phyloP scores from a whole-genome alignment of 2,888 invertebrate species.

The Cheilosia urbana region DNA sequence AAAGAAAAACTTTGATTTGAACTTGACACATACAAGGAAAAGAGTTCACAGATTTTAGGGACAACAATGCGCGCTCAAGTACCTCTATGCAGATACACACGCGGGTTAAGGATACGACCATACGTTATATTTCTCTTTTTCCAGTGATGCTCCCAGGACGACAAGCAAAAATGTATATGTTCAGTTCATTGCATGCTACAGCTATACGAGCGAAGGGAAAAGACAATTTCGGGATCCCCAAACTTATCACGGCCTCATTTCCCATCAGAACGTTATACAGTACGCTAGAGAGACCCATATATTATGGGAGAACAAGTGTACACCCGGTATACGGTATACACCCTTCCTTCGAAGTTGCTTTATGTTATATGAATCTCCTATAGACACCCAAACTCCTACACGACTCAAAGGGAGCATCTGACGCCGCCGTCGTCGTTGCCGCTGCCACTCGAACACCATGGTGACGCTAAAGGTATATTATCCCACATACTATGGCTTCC shows the following conservation, averaged over 20 bases:
- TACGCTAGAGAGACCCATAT: slow-evolving; percentile 80
- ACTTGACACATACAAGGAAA: slow-evolving; percentile 55
- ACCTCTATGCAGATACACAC: not conserved
- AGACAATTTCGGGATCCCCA: slow-evolving; percentile 84
- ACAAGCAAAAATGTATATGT: slow-evolving; percentile 70
- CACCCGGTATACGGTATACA: slow-evolving; percentile 40
- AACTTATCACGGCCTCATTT: slow-evolving; percentile 84
- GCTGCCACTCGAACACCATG: slow-evolving; percentile 70
- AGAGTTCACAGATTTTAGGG: slow-evolving; percentile 56
- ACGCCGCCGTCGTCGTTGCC: slow-evolving; percentile 35
- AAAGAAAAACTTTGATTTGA: slow-evolving; percentile 27
- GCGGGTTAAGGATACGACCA: slow-evolving; percentile 33
- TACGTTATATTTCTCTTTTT: slow-evolving; percentile 53
- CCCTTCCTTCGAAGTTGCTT: slow-evolving; percentile 73
- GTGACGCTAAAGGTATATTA: slow-evolving; percentile 74
- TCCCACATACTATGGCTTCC: slow-evolving; percentile 68
- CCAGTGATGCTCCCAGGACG: slow-evolving; percentile 59
- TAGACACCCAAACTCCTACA: slow-evolving; percentile 73
- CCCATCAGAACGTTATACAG: slow-evolving; percentile 84
- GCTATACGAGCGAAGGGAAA: slow-evolving; percentile 78
- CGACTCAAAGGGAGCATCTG: slow-evolving; percentile 72
- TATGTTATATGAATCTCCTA: slow-evolving; percentile 72
- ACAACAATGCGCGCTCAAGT: slow-evolving; percentile 40
- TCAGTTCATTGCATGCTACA: slow-evolving; percentile 47
- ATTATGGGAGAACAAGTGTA: slow-evolving; percentile 76